A percentile compares a stretch with the other conserved stretches of the same genome.
Evolutionary conservation across 2,888 invertebrate species (phyloP).

Genomic region (Geotrupes spiniger): DNA sequence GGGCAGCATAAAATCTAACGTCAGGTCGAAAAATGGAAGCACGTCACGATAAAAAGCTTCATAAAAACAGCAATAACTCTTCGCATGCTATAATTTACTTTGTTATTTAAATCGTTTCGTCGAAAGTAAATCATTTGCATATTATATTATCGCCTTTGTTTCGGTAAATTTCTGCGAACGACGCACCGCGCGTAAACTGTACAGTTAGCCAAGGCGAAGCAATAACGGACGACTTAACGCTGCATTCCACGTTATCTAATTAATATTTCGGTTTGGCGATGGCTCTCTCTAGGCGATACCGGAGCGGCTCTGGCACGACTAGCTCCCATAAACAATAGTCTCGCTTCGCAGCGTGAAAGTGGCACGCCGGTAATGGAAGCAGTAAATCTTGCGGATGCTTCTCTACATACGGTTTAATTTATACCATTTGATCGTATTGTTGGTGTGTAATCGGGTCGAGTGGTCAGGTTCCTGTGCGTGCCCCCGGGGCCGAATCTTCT

Average conservation of each 20-base stretch:
- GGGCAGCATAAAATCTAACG: too few relatives aligned
- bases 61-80: slow-evolving; percentile 17
- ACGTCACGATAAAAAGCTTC: too few relatives aligned
- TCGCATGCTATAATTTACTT: not conserved
- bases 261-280: slow-evolving; percentile 23
- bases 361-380: slow-evolving; percentile 38
- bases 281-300: slow-evolving; percentile 19
- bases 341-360: slow-evolving; percentile 39
- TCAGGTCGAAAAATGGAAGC: too few relatives aligned
- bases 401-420: slow-evolving; percentile 26
- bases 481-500: not conserved
- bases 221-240: not conserved
- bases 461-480: slow-evolving; percentile 11
- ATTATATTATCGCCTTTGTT: slow-evolving; percentile 3
- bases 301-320: slow-evolving; percentile 10
- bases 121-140: slow-evolving; percentile 1
- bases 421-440: slow-evolving; percentile 27
- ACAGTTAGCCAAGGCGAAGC: slow-evolving; percentile 4
- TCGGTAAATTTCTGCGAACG: not conserved
- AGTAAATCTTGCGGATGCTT: slow-evolving; percentile 33
- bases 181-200: not conserved
- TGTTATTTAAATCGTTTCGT: slow-evolving; percentile 2
- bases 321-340: slow-evolving; percentile 35
- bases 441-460: slow-evolving; percentile 27
- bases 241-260: slow-evolving; percentile 23